Base-by-base conservation (phyloP, 2,797 vertebrate species). In the Thripadectes ignobilis region DNA sequence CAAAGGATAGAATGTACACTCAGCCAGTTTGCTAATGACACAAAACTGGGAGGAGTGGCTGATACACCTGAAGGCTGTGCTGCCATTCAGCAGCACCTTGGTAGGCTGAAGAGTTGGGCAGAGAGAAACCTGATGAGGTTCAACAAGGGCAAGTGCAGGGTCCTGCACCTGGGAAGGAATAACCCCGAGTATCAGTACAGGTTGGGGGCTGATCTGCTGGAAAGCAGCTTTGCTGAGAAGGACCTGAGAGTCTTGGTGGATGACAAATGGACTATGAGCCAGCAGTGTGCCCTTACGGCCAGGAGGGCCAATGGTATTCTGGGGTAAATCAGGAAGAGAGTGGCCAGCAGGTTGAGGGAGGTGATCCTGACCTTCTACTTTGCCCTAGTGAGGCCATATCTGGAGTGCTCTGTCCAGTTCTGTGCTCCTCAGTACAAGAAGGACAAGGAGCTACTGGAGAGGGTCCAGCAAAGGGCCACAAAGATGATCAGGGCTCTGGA, bases 61-160 rank as follows among this genome's bases (percentile, higher is more conserved):
- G 18, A 55, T 17, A 7, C 6, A 6, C 12, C 41, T 12, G 71
- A 27, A 36, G 36, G 36, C 49, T 89, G 36, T 83, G 57, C 78
- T 76, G 63, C 57, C 78, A 4, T 10, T 69, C 71, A 15, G 11
- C 0, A 2, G 43, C 57, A 57, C 43, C 36, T 29, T 1, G 4
- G 8, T 0, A 22, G 32, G 36, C 58, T 43, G 66, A 32, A 49
- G 41, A 43, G 7, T 3, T 43, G 69, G 52, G 7, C 51, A 21
- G 52, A 59, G 32, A 57, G 61, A 61, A 62, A 24, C 36, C 0
- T 0, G 0, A 0, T 20, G 27, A 2, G 59, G 6, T 22, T 3
- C 65, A n/a, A 3, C 16, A 16, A 32, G 30, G 54, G 34, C 62
- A 48, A 9, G 48, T 15, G 34, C 30, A 67, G 46, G 12, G 54